Evolutionary conservation across 2,888 invertebrate genomes (phyloP), one percentile per base, ranked within the genome.

Genomic region (Conops quadrifasciatus): DNA sequence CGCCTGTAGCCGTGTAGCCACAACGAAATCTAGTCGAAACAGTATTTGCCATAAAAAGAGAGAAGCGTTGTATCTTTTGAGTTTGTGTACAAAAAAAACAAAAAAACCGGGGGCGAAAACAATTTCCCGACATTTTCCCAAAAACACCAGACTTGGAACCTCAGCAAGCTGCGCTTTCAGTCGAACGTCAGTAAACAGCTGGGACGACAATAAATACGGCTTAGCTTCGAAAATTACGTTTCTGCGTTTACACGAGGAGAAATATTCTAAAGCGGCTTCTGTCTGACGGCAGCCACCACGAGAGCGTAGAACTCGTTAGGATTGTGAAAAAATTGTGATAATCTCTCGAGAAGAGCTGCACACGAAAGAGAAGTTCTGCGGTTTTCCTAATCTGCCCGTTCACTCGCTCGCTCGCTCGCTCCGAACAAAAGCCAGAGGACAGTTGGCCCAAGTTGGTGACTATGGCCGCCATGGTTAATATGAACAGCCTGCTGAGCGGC

Each of bases 401-500:
- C 21, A 36, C 9, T 36, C 36, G 36, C 9, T 36, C 4, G 9
- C 5, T 36, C 36, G 4, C 36, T n/a, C n/a, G n/a, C n/a, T n/a
- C n/a, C n/a, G n/a, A 9, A 36, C 36, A 36, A 7, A 36, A 36
- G 36, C 36, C 36, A 36, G n/a, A n/a, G n/a, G n/a, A n/a, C n/a
- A n/a, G n/a, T n/a, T n/a, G n/a, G n/a, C n/a, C n/a, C n/a, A 36
- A 36, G 36, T 36, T 36, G 9, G 36, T 19, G 49, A 68, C 80
- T 77, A 90, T 90, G 90, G 90, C 90, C 91, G 94, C 94, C 88
- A 95, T 96, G 93, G 95, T 95, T 88, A 95, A 94, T 90, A 94
- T 96, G 93, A 96, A 95, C 90, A 96, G 95, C 90, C 91, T 97
- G 85, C 91, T 97, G 85, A 97, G 96, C 89, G 96, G 96, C 86